Evolutionary conservation across 1,140 invertebrate genomes (phyloP), one percentile per base, ranked within the genome.

Genomic region (Tetramorium simillimum): DNA sequence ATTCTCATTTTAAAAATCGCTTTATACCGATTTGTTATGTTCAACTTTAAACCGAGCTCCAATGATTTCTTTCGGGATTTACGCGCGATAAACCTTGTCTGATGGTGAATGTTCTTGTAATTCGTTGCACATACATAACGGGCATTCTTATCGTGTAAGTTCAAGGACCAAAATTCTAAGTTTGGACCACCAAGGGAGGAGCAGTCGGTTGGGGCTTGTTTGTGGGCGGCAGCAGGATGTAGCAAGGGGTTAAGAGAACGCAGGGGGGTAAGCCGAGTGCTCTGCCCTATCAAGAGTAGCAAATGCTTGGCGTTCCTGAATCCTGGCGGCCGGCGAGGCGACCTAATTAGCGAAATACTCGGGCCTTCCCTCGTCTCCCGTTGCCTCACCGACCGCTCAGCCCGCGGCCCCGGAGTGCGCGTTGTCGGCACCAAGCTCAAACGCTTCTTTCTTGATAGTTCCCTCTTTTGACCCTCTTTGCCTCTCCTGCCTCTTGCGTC

Each of bases 261-360:
- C 85, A 82, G 75, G 12, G 62, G 69, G 51, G 5, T 21, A 28
- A 56, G 85, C 88, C 86, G 87, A 75, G 85, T 56, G 62, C 76
- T 87, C 82, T 81, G 92, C 90, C 81, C 51, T 89, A 85, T 69
- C 87, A 87, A 88, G 91, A 92, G 89, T 92, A 94, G 92, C 93
- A 90, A 94, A 94, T 95, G 90, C 92, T 91, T 88, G 58, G 92
- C 94, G 92, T 94, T 93, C 94, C 92, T 92, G 89, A 92, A 94
- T 93, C 91, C 89, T 92, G 89, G 91, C 81, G 81, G 92, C 85
- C 90, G 91, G 75, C 90, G 88, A 63, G 87, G 90, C 92, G 93
- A 95, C 94, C 93, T 94, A 95, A 95, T 94, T 94, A 95, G 92
- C 93, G 89, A 93, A 94, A 94, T 94, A 93, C 92, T 90, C 92